Evolutionary conservation across 2,113 vertebrate genomes (phyloP), one percentile per base, ranked within the genome.

Genomic region (Cyprinodon tularosa): DNA sequence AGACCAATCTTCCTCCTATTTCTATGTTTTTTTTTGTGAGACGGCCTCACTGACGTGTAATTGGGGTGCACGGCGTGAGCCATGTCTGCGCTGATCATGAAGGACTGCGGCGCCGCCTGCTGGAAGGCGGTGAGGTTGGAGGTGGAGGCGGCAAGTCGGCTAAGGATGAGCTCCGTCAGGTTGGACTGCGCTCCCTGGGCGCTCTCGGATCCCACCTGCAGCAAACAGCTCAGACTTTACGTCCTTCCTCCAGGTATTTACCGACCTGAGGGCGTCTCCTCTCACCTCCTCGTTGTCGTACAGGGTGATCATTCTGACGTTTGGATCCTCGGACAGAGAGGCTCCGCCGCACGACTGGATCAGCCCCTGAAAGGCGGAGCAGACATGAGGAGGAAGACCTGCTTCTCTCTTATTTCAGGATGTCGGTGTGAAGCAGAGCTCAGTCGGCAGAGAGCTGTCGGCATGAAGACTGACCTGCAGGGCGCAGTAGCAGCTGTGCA

Each of bases 11-110:
- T 29, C 29, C 29, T 29, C 29, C 29, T 29, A 29, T 29, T 29
- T 29, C 29, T 29, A 29, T 29, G 2, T 29, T 29, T 29, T 29
- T 29, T 29, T 29, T 1, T 29, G 29, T 29, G 29, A 29, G 29
- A 29, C 29, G 20, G 1, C 0, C 22, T 9, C 3, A 96, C 97
- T 97, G 88, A 99, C 98, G 89, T 76, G 15, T 99, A 99, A 94
- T 99, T 99, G 13, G 98, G 98, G 85, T 99, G 98, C 61, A 96
- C 93, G 0, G 98, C 98, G 0, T 99, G 98, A 3, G 97, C 98
- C 98, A 99, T 99, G 86, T 99, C 98, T 0, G 97, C 96, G 0
- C 98, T 99, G 94, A 99, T 97, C 97, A 99, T 96, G 93, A 94
- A 98, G 83, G 98, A 99, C 60, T 93, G 95, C 29, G 98, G 96